Base-by-base conservation (phyloP, 23 tunicate genomes). In the Trididemnum miniatum region DNA sequence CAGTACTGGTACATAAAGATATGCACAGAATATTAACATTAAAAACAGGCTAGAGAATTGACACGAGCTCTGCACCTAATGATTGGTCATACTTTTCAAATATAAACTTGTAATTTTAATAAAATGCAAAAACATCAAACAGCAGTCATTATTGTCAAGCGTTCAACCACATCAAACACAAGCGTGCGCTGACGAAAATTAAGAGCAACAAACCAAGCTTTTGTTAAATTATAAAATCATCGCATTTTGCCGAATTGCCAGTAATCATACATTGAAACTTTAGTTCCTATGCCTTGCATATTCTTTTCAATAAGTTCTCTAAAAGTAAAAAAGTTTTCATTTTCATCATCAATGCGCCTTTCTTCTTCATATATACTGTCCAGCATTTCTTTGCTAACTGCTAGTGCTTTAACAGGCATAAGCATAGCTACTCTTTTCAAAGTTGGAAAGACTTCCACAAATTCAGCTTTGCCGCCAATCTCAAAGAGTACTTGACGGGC, bases 241-340 rank as follows among this genome's bases (percentile, higher is more conserved):
- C 91, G 79, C 83, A 89, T 77, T 57, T 83, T 88, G n/a, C 98
- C 98, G 80, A 65, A 93, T 7, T 84, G 78, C 60, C 31, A 44
- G 39, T 71, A 81, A 93, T 93, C 98, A 65, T 83, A 71, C 59
- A 54, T 80, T 12, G 89, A 51, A 1, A 93, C 33, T 40, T 86
- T 81, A 24, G 65, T 79, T 31, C 96, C 52, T 20, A 87, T 79
- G 12, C 93, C 93, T 38, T 86, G 95, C 96, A 95, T 90, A 57
- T 95, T 95, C 73, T 95, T 95, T 25, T 51, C 92, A 30, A 80
- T 81, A 34, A 95, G 79, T 83, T 95, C 99, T 1, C 99, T 87
- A 79, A 90, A 90, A 1, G 99, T 95, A 57, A 90, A 88, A 74
- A 91, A 95, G 87, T 95, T 95, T 87, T 95, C 92, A 82, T 95